Base-by-base conservation (phyloP, 37 sponge, comb jelly and placozoan species). In the Axinella damicornis region DNA sequence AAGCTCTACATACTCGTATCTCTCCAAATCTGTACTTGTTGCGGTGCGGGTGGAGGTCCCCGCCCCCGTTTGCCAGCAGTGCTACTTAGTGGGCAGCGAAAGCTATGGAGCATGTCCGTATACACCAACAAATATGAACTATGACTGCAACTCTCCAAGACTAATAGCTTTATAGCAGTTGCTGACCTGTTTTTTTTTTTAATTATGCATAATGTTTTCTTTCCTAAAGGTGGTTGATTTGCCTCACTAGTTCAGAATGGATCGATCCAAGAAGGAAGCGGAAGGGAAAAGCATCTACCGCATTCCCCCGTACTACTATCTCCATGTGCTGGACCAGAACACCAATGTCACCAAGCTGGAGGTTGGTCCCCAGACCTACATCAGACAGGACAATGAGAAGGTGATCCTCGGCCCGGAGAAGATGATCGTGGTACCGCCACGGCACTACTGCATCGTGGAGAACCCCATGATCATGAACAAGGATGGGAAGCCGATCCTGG, bases 301-400 rank as follows among this genome's bases (percentile, higher is more conserved):
- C 25, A 99, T 99, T n/a, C 97, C 99, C 30, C 99, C 99, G 16
- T 95, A 99, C 84, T 99, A 86, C 92, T 99, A 99, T 82, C 70
- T 99, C 77, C 99, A 99, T 72, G 97, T 99, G 5, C 78, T 99
- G 83, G 99, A 99, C 81, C 96, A 96, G 84, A 99, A 96, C 88
- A 93, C 94, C 72, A 99, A 96, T 71, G 94, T 95, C 24, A 97
- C 97, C 56, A 93, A 91, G 61, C 53, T 95, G 37, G 94, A 85
- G 54, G 63, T 90, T 1, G 99, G 99, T 31, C 99, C 97, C 2
- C 81, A 84, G 87, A 99, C 99, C 73, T 99, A 88, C 94, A 95
- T 99, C 82, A 89, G 99, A 11, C 99, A 99, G 83, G 99, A 99
- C 87, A 99, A 99, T 59, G 99, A 99, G 84, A 99, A 99, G 92